Evolutionary conservation across 2,888 invertebrate genomes (phyloP), one percentile per base, ranked within the genome.

Genomic region (Mythimna impura): DNA sequence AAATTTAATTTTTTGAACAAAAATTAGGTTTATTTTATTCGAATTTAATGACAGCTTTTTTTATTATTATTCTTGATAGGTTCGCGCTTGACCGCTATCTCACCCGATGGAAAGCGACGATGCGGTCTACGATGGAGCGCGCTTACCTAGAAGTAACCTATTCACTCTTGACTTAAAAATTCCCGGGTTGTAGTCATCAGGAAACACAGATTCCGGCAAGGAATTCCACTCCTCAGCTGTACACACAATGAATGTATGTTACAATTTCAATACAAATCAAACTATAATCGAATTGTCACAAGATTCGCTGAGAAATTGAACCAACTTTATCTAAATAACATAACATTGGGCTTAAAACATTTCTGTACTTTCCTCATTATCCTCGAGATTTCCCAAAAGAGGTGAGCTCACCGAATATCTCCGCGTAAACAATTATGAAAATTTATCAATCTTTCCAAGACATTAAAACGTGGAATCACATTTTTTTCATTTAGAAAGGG

Each of bases 371-470:
- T 55, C 4, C 7, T 9, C 17, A 12, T 57, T 17, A 78, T 58
- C 72, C 66, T 17, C 50, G n/a, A 73, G 73, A 58, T 66, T 60
- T 22, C 64, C 68, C 63, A 73, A 70, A 79, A 79, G 76, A 76
- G 61, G 63, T 30, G 68, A 71, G 67, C 68, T 64, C 68, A 71
- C 77, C 82, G 82, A 85, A 87, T 84, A 82, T 81, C 80, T 88
- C 79, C 87, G 82, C 84, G 86, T 84, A 89, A 87, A 87, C 90
- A 90, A 91, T 92, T 91, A 91, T 89, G 86, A 86, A 89, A 89
- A 89, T 89, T 91, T 92, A 92, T 91, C 91, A 91, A 91, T 91
- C 90, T 92, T 86, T 88, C 89, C 88, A 70, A 81, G 86, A 89
- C 92, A 91, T 91, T 91, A 89, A 86, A 80, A 86, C 77, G 65